These are phyloP conservation scores for Laticauda laticaudata DNA, from an alignment of 2,113 vertebrate species.

Conservation along the genomic window DNA sequence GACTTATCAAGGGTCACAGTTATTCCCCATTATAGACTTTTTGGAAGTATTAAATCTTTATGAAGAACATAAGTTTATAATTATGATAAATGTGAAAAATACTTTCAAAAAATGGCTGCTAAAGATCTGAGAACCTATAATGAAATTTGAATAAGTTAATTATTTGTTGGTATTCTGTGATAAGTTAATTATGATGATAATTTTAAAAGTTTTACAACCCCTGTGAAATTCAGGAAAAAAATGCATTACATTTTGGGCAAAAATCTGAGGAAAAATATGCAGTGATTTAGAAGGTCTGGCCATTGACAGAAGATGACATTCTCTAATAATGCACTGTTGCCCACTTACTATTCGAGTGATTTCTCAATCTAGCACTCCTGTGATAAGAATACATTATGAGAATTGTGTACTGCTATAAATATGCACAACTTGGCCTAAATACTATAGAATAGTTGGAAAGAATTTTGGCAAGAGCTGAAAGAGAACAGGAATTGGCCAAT, in stretches of 20 bases:
- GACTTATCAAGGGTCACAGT: not conserved
- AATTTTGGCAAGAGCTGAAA: not conserved
- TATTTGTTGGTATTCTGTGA: not conserved
- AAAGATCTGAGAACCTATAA: not conserved
- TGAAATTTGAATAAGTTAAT: not conserved
- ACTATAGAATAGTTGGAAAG: not conserved
- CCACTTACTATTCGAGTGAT: not conserved
- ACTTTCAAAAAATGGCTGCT: not conserved
- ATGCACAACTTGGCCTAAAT: not conserved
- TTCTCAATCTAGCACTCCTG: not conserved
- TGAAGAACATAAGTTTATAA: not conserved
- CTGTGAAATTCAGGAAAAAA: not conserved
- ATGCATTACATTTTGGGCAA: not conserved
- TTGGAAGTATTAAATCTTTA: not conserved
- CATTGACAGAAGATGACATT: not conserved
- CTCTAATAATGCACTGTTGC: not conserved
- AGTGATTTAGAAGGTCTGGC: not conserved
- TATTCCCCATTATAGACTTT: not conserved
- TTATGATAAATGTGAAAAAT: not conserved
- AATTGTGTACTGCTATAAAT: constrained; percentile 1
- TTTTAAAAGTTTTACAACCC: not conserved
- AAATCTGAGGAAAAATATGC: not conserved
- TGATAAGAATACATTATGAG: not conserved
- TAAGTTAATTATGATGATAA: not conserved
- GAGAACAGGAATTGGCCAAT: not conserved